Conservation (phyloP, 2,797 vertebrate genomes). For the Ibycter americanus region DNA sequence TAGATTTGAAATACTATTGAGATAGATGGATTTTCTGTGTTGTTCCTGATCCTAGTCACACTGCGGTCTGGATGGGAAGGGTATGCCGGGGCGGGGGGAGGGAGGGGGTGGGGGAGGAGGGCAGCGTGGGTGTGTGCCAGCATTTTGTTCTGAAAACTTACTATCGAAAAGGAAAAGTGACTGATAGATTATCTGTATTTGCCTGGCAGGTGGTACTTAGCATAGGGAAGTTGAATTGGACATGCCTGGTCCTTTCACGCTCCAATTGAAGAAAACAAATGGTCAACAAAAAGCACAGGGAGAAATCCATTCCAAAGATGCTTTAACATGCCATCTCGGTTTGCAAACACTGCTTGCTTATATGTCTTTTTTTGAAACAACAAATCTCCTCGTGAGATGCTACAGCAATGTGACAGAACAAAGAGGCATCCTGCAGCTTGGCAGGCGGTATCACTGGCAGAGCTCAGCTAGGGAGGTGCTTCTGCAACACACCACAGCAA, state of each 20-base stretch:
- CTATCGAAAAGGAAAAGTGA: neutral
- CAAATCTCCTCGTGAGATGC: neutral
- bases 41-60: neutral
- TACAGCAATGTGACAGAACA: neutral
- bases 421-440: neutral
- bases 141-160: neutral
- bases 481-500: neutral
- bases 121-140: neutral
- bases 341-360: conserved; percentile 21
- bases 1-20: conserved; percentile 2
- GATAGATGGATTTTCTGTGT: conserved; percentile 25
- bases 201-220: conserved; percentile 21
- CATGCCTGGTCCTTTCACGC: neutral
- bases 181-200: conserved; percentile 17
- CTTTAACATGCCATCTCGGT: neutral
- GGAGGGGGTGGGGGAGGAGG: neutral
- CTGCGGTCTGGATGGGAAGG: neutral
- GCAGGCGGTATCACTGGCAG: neutral
- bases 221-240: neutral
- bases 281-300: conserved; percentile 7
- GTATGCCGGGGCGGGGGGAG: neutral
- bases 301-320: conserved; percentile 20
- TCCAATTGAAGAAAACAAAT: conserved; percentile 27
- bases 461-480: neutral
- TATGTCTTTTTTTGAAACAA: neutral